A percentile compares a stretch with the other conserved stretches of the same genome.
phyloP scores from a whole-genome alignment of 2,797 vertebrate genomes.

The Clarias laeviceps region DNA sequence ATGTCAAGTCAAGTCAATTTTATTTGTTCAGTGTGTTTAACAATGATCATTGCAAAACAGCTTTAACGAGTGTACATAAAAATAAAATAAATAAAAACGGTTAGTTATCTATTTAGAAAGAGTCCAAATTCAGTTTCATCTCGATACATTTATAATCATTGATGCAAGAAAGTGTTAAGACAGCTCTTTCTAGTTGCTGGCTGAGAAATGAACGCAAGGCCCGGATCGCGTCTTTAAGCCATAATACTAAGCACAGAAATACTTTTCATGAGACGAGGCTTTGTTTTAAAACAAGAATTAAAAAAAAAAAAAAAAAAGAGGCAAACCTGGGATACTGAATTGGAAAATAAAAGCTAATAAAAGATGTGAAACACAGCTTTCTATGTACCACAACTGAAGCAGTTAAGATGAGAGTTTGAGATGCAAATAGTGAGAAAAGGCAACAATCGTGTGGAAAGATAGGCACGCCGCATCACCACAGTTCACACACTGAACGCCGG shows the following conservation, averaged over 20 bases:
- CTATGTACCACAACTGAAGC: slow-evolving; percentile 26
- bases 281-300: too few species aligned
- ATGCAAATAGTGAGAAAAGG: slow-evolving; percentile 56
- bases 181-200: neutral
- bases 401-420: slow-evolving; percentile 23
- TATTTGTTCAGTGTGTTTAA: too few species aligned
- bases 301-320: too few species aligned
- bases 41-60: too few species aligned
- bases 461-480: slow-evolving; percentile 9
- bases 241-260: neutral
- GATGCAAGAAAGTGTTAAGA: neutral
- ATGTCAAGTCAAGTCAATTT: too few species aligned
- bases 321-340: neutral
- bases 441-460: slow-evolving; percentile 39
- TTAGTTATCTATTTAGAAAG: neutral
- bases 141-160: neutral
- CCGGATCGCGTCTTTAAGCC: neutral
- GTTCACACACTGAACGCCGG: slow-evolving; percentile 20
- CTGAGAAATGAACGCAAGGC: neutral
- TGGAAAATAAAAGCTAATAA: slow-evolving; percentile 35
- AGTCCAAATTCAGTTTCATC: neutral
- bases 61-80: too few species aligned
- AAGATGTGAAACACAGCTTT: slow-evolving; percentile 52
- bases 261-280: neutral
- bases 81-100: too few species aligned